Base-by-base conservation (phyloP, 2,888 invertebrate genomes). In the Tillus elongatus region DNA sequence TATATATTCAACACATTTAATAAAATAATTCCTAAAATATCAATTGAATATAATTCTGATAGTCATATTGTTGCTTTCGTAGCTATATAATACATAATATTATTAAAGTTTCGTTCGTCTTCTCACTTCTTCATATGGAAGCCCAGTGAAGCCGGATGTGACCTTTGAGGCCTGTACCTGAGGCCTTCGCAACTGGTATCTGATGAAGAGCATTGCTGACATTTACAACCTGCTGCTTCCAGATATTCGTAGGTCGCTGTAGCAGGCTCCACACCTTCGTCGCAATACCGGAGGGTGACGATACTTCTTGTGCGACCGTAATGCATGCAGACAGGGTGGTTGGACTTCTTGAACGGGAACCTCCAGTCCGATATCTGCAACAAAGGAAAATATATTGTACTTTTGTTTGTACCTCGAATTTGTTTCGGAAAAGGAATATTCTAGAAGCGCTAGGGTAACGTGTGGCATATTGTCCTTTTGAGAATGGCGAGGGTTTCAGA, bases 291-390 rank as follows among this genome's bases (percentile, higher is more conserved):
- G 27, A 90, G 67, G 31, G 72, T 73, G 1, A 77, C 79, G 10
- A 76, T 72, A 1, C 78, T 74, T 34, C 76, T 73, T 41, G 73
- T 74, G 2, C 81, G 70, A 1, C 76, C 76, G 1, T 78, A 80
- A 60, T 89, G 88, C 29, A 82, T 79, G 63, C 90, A 91, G 1
- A 90, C 89, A 0, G 86, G 87, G 60, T 91, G 90, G 51, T 78
- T 77, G 1, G 86, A 85, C 43, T 81, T 77, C 60, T 89, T 90
- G 66, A 79, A 90, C 0, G 90, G 90, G 58, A 90, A 88, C 59
- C 84, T 77, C 82, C 86, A 90, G 65, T 90, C 88, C 0, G 87
- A 79, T 47, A 82, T 79, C 85, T 86, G 60, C 2, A 61, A 59
- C 35, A 35, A 42, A 24, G 15, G 31, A 13, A 10, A 15, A 27